Percentiles rank a stretch among this genome's conserved stretches.
These are phyloP conservation scores for Leptinotarsa lineolata DNA, from an alignment of 1,140 invertebrate species.

Conservation along the genomic window DNA sequence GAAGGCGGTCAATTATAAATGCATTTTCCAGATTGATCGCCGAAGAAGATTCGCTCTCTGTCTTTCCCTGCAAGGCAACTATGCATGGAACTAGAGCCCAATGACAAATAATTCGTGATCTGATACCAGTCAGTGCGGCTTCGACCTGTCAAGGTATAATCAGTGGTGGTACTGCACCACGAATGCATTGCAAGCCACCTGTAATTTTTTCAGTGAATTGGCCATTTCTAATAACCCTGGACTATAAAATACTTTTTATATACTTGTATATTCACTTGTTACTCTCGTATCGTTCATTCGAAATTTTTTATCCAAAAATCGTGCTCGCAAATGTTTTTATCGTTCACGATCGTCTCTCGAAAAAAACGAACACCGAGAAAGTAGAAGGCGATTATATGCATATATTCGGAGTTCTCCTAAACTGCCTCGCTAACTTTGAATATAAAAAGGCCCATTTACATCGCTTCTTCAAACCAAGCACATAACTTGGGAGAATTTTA, in stretches of 20 bases:
- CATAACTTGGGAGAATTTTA: conserved; percentile 50
- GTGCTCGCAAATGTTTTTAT: neutral
- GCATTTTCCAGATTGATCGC: neutral
- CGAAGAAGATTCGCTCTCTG: neutral
- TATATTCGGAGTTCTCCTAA: conserved; percentile 1
- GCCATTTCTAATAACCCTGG: neutral
- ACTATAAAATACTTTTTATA: neutral
- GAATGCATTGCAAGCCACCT: too few relatives aligned
- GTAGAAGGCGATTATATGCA: conserved; percentile 19
- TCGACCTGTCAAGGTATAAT: too few relatives aligned
- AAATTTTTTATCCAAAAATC: neutral
- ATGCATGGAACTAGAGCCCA: neutral
- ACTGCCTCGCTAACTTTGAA: conserved; percentile 29
- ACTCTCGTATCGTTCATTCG: neutral
- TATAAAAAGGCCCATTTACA: conserved; percentile 49
- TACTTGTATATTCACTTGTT: neutral
- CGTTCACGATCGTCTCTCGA: neutral
- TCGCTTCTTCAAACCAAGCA: conserved; percentile 39
- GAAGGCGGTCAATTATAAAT: too few relatives aligned
- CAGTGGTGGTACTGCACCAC: too few relatives aligned
- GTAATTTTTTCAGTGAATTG: too few relatives aligned
- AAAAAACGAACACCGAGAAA: conserved; percentile 14
- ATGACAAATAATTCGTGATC: too few relatives aligned
- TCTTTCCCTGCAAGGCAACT: neutral
- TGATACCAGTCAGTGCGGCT: too few relatives aligned